Conservation (phyloP, 2,113 vertebrate species). For the Mormyrus lacerda region DNA sequence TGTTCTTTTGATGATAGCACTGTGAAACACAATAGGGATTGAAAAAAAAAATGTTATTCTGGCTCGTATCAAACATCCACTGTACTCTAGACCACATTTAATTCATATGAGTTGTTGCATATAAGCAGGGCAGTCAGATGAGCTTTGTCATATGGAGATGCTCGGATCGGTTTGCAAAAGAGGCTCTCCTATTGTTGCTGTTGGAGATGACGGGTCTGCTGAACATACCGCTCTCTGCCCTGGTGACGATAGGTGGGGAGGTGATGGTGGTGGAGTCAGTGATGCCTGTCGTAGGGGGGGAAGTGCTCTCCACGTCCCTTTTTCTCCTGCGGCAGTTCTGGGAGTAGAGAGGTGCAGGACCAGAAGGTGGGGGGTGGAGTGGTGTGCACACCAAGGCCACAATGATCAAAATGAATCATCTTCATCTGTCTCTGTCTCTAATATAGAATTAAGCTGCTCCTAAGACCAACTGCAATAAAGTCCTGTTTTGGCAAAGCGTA, state of each 20-base stretch:
- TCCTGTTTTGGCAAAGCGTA: not conserved
- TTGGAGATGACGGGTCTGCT: not conserved
- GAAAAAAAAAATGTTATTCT: not conserved
- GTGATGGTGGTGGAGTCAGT: conserved; percentile 46
- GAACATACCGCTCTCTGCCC: conserved; percentile 27
- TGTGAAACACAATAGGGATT: conserved; percentile 40
- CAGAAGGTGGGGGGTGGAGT: not conserved
- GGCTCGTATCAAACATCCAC: not conserved
- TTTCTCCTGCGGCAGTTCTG: conserved; percentile 45
- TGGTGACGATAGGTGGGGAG: conserved; percentile 52
- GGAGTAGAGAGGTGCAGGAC: not conserved
- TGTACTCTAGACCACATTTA: not conserved
- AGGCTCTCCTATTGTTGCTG: not conserved
- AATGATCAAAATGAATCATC: not conserved
- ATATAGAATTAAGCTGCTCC: not conserved
- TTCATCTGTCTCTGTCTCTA: not conserved
- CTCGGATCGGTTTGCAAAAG: not conserved
- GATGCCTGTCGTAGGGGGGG: conserved; percentile 20
- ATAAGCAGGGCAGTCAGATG: not conserved
- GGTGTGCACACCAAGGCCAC: not conserved
- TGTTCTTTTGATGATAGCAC: conserved; percentile 41
- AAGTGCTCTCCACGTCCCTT: conserved; percentile 29
- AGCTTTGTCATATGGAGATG: not conserved
- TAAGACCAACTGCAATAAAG: not conserved
- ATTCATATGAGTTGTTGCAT: not conserved